These are phyloP conservation scores for Lytechinus variegatus DNA, from an alignment of 35 echinoderm and acorn worm species.

Conservation along the genomic window DNA sequence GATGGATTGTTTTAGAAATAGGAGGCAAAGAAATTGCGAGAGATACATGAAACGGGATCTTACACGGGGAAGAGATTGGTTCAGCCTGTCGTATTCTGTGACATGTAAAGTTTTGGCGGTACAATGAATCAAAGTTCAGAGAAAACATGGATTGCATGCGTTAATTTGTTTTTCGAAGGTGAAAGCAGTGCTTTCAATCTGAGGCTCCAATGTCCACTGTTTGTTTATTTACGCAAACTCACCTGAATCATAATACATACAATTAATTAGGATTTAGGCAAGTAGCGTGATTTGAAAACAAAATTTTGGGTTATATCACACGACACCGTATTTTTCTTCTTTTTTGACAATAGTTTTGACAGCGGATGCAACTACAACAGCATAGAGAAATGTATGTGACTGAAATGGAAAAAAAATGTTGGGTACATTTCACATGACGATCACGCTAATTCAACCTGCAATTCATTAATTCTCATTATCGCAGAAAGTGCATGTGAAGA, in stretches of 20 bases:
- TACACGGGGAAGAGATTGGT: not conserved
- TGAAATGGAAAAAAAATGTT: not conserved
- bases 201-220: not conserved
- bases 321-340: not conserved
- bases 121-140: not conserved
- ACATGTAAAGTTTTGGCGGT: not conserved
- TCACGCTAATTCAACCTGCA: too few species aligned
- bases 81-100: not conserved
- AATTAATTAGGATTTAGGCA: not conserved
- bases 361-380: too few species aligned
- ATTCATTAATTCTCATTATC: too few species aligned
- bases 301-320: not conserved
- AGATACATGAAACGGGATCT: slow-evolving; percentile 17
- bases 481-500: not conserved
- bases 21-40: slow-evolving; percentile 40
- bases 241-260: not conserved
- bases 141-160: not conserved
- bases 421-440: not conserved
- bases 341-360: too few species aligned
- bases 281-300: too few species aligned
- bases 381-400: too few species aligned
- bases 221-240: not conserved
- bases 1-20: slow-evolving; percentile 29
- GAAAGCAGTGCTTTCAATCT: not conserved
- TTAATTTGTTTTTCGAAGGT: slow-evolving; percentile 1